Evolutionary conservation across 2,113 vertebrate species (phyloP).

Genomic region (Zosterops lateralis): DNA sequence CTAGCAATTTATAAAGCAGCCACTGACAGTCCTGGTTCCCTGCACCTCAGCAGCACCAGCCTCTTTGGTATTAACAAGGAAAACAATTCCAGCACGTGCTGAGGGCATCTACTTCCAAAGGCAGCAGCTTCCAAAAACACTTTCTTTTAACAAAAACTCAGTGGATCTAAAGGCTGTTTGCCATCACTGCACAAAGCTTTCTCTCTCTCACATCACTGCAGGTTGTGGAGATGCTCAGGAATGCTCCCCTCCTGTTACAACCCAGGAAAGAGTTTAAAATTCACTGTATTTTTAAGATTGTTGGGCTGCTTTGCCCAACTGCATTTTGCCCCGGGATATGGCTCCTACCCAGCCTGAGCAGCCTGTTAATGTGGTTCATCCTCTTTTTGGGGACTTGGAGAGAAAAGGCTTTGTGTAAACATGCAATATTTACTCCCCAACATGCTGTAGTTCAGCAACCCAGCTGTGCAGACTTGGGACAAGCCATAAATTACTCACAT

Average conservation of each 20-base stretch:
- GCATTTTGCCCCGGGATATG: background rate
- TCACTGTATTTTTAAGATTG: background rate
- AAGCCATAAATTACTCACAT: background rate
- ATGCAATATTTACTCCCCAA: background rate
- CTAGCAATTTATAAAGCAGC: background rate
- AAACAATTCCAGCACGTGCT: background rate
- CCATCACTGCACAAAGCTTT: background rate
- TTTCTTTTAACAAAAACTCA: background rate
- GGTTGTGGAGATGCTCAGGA: background rate
- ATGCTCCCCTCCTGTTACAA: background rate
- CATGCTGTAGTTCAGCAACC: background rate
- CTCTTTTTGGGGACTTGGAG: background rate
- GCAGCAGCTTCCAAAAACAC: background rate
- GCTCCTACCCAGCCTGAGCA: background rate
- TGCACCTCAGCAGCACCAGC: background rate
- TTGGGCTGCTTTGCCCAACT: background rate
- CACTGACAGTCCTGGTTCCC: background rate
- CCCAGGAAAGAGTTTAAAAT: background rate
- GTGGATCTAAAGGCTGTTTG: background rate
- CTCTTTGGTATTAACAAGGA: background rate
- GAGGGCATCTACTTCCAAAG: background rate
- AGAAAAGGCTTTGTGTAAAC: background rate
- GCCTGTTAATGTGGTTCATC: background rate
- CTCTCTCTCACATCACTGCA: background rate
- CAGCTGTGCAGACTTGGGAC: background rate